Percentiles rank a stretch among this genome's conserved stretches.
These are phyloP conservation scores for Harlomillsia oculata DNA, from an alignment of 1,140 invertebrate species.

Conservation along the genomic window DNA sequence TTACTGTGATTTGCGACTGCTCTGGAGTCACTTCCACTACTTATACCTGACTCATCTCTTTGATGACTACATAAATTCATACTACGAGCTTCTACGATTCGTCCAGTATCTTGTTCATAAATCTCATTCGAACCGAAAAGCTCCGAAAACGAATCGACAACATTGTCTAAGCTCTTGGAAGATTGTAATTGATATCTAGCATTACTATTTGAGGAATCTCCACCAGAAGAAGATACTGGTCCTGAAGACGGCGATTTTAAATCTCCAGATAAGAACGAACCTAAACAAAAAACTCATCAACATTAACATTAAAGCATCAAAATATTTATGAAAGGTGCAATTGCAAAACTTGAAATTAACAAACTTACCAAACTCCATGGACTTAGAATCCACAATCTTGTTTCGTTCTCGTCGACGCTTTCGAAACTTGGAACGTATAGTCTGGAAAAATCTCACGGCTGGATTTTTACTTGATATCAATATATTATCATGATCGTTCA, in stretches of 20 bases:
- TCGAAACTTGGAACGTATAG: slow-evolving; percentile 29
- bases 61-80: too few species aligned
- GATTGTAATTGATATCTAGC: slow-evolving; percentile 16
- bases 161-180: slow-evolving; percentile 19
- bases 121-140: too few species aligned
- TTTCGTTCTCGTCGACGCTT: slow-evolving; percentile 18
- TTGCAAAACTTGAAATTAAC: too few species aligned
- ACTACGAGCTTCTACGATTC: too few species aligned
- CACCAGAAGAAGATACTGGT: neutral
- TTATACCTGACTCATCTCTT: too few species aligned
- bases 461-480: slow-evolving; percentile 14
- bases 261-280: slow-evolving; percentile 5
- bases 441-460: slow-evolving; percentile 25
- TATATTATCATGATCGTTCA: neutral
- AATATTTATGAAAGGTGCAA: too few species aligned
- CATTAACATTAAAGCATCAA: neutral
- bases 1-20: too few species aligned
- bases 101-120: too few species aligned
- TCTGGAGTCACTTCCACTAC: too few species aligned
- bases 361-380: slow-evolving; percentile 29
- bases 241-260: neutral
- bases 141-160: slow-evolving; percentile 2
- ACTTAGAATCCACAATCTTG: slow-evolving; percentile 28
- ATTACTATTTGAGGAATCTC: neutral
- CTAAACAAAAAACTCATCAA: neutral